phyloP scores from a whole-genome alignment of 2,888 invertebrate genomes.

The Drosophila niveifrons region DNA sequence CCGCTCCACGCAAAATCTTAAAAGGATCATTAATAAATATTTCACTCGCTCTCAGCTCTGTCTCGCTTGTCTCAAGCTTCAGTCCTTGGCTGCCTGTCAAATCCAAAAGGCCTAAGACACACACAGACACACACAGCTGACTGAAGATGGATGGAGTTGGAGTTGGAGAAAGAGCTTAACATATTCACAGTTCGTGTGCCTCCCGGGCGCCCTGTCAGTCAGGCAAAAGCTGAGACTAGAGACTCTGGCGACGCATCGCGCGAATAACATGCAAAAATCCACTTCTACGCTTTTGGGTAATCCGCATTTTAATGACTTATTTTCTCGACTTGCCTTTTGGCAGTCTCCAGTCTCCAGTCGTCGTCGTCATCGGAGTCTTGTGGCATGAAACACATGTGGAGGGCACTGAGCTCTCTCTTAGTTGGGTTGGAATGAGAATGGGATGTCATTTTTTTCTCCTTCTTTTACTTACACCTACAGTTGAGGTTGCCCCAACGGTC shows the following conservation, averaged over 20 bases:
- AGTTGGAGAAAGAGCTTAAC: slow-evolving; percentile 60
- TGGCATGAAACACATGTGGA: slow-evolving; percentile 42
- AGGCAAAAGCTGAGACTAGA: slow-evolving; percentile 41
- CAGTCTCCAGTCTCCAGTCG: slow-evolving; percentile 42
- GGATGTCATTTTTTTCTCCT: neutral
- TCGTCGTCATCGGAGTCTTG: neutral
- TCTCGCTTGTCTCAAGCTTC: slow-evolving; percentile 20
- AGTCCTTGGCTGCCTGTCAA: slow-evolving; percentile 52
- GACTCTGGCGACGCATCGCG: slow-evolving; percentile 41
- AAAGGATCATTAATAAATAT: slow-evolving; percentile 84
- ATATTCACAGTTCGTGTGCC: slow-evolving; percentile 49
- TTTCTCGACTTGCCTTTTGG: slow-evolving; percentile 74
- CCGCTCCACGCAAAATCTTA: slow-evolving; percentile 82
- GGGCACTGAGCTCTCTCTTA: slow-evolving; percentile 2
- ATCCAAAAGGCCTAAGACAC: slow-evolving; percentile 49
- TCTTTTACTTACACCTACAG: slow-evolving; percentile 33
- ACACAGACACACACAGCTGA: slow-evolving; percentile 27
- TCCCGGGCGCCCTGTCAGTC: slow-evolving; percentile 63
- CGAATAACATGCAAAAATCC: slow-evolving; percentile 77
- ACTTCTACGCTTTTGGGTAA: slow-evolving; percentile 77
- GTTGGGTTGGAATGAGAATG: neutral
- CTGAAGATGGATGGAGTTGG: neutral
- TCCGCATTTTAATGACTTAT: slow-evolving; percentile 81
- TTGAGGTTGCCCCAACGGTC: slow-evolving; percentile 9
- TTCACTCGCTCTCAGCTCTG: slow-evolving; percentile 44